Percentiles rank a stretch among this genome's conserved stretches.
These are phyloP conservation scores for Pipistrellus pipistrellus DNA, from an alignment of 2,797 vertebrate species.

Conservation along the genomic window DNA sequence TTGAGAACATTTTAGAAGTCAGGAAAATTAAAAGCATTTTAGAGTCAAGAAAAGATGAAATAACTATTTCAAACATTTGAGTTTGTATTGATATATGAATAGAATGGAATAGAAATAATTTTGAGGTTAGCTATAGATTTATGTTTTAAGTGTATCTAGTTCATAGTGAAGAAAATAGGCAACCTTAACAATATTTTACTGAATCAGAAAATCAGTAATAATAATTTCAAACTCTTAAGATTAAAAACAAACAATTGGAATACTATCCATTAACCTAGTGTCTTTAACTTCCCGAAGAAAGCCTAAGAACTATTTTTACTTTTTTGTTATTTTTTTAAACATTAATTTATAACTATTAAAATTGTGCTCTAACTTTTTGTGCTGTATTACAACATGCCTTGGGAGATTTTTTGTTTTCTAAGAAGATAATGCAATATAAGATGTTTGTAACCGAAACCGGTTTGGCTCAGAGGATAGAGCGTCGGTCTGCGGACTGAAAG, in stretches of 20 bases:
- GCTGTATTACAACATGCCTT: neutral
- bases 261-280: neutral
- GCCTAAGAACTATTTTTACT: neutral
- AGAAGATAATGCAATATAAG: neutral
- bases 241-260: slow-evolving; percentile 30
- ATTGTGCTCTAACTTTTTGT: slow-evolving; percentile 24
- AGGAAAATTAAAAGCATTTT: slow-evolving; percentile 29
- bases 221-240: slow-evolving; percentile 45
- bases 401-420: slow-evolving; percentile 52
- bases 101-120: slow-evolving; percentile 36
- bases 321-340: neutral
- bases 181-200: slow-evolving; percentile 28
- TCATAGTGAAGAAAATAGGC: slow-evolving; percentile 25
- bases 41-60: slow-evolving; percentile 46
- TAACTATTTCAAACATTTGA: slow-evolving; percentile 25
- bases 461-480: too few species aligned
- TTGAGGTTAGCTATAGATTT: slow-evolving; percentile 38
- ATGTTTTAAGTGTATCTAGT: neutral
- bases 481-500: too few species aligned
- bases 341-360: slow-evolving; percentile 47
- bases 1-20: neutral
- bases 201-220: slow-evolving; percentile 36
- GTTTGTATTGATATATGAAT: slow-evolving; percentile 14
- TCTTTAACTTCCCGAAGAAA: slow-evolving; percentile 14
- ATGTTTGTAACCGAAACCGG: neutral